Conservation (phyloP, 2,113 vertebrate species). For the Ammodytes marinus region DNA sequence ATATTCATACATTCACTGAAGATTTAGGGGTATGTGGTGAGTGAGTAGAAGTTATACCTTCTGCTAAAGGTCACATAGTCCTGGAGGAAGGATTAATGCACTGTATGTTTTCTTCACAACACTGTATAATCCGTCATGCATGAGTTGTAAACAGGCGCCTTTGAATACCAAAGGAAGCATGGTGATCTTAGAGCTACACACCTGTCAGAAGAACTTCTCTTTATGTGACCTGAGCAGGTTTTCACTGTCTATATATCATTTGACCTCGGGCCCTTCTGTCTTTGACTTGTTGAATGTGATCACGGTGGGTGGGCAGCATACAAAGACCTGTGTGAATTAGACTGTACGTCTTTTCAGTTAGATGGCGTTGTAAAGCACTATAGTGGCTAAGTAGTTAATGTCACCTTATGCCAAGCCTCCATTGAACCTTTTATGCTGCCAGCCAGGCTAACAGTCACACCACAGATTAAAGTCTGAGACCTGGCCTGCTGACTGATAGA, state of each 20-base stretch:
- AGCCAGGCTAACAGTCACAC: constrained; percentile 55
- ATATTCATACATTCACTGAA: not conserved
- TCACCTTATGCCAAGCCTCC: constrained; percentile 49
- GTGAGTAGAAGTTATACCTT: constrained; percentile 17
- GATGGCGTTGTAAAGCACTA: constrained; percentile 37
- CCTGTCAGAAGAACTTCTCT: not conserved
- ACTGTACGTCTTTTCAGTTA: constrained; percentile 18
- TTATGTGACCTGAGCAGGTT: constrained; percentile 1
- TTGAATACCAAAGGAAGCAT: constrained; percentile 14
- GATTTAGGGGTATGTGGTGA: not conserved
- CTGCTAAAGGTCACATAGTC: constrained; percentile 61
- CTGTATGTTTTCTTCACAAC: constrained; percentile 69
- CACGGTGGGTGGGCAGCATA: not conserved
- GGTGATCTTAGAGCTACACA: not conserved
- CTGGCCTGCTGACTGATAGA: constrained; percentile 64
- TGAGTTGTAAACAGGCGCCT: constrained; percentile 36
- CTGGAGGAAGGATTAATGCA: constrained; percentile 55
- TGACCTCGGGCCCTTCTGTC: not conserved
- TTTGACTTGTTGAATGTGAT: constrained; percentile 26
- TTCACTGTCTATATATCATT: not conserved
- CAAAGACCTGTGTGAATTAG: constrained; percentile 39
- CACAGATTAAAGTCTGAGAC: constrained; percentile 70
- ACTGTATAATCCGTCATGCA: constrained; percentile 61
- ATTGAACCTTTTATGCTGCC: constrained; percentile 47
- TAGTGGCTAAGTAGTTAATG: constrained; percentile 51